Percentiles rank a stretch among this genome's conserved stretches.
These are phyloP conservation scores for Podocnemis expansa DNA, from an alignment of 2,113 vertebrate genomes.

Conservation along the genomic window DNA sequence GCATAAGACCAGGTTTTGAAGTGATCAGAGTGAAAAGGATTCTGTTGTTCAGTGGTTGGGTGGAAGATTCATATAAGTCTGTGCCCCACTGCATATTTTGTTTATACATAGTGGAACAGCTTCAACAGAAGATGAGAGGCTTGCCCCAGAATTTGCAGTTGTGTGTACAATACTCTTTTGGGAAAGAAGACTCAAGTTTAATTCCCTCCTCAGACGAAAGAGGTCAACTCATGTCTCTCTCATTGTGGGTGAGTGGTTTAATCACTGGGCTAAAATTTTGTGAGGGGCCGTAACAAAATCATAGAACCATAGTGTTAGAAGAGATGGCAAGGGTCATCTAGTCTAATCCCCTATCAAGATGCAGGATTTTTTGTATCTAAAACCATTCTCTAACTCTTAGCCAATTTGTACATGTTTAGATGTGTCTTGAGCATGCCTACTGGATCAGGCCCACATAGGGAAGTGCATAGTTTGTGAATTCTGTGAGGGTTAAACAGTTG, in stretches of 20 bases:
- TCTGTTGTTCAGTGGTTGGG: background rate
- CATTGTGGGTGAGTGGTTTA: background rate
- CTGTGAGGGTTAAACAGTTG: background rate
- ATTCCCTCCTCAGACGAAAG: background rate
- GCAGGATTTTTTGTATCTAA: no score
- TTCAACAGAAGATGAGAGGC: background rate
- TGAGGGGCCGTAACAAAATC: background rate
- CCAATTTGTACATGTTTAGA: background rate
- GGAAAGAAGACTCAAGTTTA: background rate
- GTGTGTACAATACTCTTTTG: background rate
- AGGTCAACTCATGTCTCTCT: background rate
- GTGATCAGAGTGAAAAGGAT: background rate
- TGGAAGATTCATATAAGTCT: background rate
- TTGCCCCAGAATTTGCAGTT: background rate
- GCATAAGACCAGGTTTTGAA: background rate
- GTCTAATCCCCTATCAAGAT: no score
- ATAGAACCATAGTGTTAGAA: no score
- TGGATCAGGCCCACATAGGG: background rate
- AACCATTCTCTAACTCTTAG: no score
- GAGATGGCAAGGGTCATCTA: no score
- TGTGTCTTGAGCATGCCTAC: background rate
- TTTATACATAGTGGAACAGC: background rate
- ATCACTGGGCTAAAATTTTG: background rate
- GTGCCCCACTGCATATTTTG: background rate
- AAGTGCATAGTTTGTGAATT: background rate